Percentiles rank a stretch among this genome's conserved stretches.
Evolutionary conservation across 2,888 invertebrate species (phyloP).

Genomic region (Phyto melanocephala): DNA sequence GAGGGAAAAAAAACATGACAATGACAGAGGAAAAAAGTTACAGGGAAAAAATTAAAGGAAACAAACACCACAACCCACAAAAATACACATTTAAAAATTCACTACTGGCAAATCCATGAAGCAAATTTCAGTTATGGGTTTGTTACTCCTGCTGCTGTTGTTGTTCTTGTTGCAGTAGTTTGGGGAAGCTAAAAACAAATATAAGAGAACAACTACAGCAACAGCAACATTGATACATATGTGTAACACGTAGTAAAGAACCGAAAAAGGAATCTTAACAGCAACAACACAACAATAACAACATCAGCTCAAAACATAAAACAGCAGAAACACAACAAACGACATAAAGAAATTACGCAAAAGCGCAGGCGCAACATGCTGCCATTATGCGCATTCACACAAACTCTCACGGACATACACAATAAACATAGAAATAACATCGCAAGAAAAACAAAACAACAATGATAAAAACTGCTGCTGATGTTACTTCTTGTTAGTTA

Average conservation of each 20-base stretch:
- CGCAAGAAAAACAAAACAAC: not conserved
- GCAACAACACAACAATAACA: conserved; percentile 41
- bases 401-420: not conserved
- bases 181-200: conserved; percentile 49
- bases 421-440: conserved; percentile 7
- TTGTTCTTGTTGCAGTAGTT: conserved; percentile 33
- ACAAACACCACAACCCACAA: conserved; percentile 58
- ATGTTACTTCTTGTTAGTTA: conserved; percentile 54
- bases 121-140: conserved; percentile 32
- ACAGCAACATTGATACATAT: conserved; percentile 60
- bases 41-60: conserved; percentile 42
- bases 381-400: conserved; percentile 34
- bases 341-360: conserved; percentile 64
- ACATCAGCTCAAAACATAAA: conserved; percentile 47
- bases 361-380: conserved; percentile 66
- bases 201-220: conserved; percentile 35
- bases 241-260: conserved; percentile 64
- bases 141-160: conserved; percentile 5
- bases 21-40: conserved; percentile 54
- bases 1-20: conserved; percentile 55
- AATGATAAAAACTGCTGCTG: conserved; percentile 54
- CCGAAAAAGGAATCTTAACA: conserved; percentile 52
- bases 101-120: conserved; percentile 46
- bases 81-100: conserved; percentile 49
- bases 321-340: conserved; percentile 46